Evolutionary conservation across 2,113 vertebrate species (phyloP).

Genomic region (zebrafish (Danio rerio)): GRCz12tu NC_133186.1:35506501-35507000

Average conservation of each 20-base stretch:
- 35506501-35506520: too few relatives aligned
- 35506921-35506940: too few relatives aligned
- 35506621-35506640: background rate
- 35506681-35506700: constrained; percentile 36
- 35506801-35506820: constrained; percentile 41
- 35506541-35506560: too few relatives aligned
- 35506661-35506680: constrained; percentile 51
- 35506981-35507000: too few relatives aligned
- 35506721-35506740: constrained; percentile 62
- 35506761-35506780: background rate
- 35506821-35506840: background rate
- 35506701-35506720: constrained; percentile 61
- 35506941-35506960: too few relatives aligned
- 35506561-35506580: too few relatives aligned
- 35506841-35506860: constrained; percentile 5
- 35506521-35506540: too few relatives aligned
- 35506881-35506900: background rate
- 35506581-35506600: too few relatives aligned
- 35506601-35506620: too few relatives aligned
- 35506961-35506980: too few relatives aligned
- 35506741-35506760: constrained; percentile 56
- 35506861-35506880: background rate
- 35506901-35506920: background rate
- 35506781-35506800: constrained; percentile 39
- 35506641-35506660: constrained; percentile 39